A percentile compares a stretch with the other conserved stretches of the same genome.
phyloP scores from a whole-genome alignment of 2,888 invertebrate genomes.

The Pseudoips prasinana region DNA sequence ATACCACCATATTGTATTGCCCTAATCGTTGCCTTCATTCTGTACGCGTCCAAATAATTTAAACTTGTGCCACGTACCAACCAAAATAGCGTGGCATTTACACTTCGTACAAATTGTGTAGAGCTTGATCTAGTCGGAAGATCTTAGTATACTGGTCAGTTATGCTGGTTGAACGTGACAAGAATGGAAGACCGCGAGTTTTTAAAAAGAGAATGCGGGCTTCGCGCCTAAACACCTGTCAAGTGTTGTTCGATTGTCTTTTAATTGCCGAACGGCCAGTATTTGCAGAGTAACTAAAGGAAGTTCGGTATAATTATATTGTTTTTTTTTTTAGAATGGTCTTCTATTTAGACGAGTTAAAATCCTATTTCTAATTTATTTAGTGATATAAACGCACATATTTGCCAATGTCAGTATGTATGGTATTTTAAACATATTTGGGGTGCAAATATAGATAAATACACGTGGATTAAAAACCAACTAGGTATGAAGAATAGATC shows the following conservation, averaged over 20 bases:
- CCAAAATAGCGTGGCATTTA: slow-evolving; percentile 23
- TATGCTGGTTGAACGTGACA: slow-evolving; percentile 51
- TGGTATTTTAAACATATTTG: too few species aligned
- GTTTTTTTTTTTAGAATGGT: too few species aligned
- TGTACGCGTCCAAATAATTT: slow-evolving; percentile 35
- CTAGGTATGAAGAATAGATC: too few species aligned
- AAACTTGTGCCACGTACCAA: slow-evolving; percentile 31
- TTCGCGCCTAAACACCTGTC: slow-evolving; percentile 62
- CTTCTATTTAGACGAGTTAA: too few species aligned
- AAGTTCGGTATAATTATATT: too few species aligned
- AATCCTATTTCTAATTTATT: too few species aligned
- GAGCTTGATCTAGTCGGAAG: slow-evolving; percentile 32
- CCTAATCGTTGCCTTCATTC: slow-evolving; percentile 37
- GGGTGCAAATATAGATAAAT: too few species aligned
- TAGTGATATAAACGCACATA: too few species aligned
- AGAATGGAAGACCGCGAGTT: slow-evolving; percentile 46
- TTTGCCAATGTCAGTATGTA: too few species aligned
- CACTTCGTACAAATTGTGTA: slow-evolving; percentile 8
- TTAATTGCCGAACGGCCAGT: slow-evolving; percentile 35
- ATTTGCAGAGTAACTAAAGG: slow-evolving; percentile 29
- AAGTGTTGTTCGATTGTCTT: slow-evolving; percentile 47
- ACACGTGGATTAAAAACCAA: too few species aligned
- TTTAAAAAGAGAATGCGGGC: slow-evolving; percentile 62
- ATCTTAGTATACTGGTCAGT: slow-evolving; percentile 36
- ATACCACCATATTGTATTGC: too few species aligned